Base-by-base conservation (phyloP, 1,140 invertebrate species). In the Argopecten irradians region DNA sequence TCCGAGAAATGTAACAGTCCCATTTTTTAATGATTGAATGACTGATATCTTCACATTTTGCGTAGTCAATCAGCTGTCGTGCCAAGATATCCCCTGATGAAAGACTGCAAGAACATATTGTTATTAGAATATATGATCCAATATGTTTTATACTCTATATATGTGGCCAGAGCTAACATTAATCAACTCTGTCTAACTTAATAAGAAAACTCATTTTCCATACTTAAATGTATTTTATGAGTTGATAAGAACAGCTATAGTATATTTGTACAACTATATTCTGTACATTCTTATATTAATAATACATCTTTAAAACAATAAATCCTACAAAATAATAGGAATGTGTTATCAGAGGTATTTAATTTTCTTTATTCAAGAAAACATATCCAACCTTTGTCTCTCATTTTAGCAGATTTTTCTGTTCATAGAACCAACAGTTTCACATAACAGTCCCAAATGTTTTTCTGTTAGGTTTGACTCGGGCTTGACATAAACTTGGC, bases 21-120 rank as follows among this genome's bases (percentile, higher is more conserved):
- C 11, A 84, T 86, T 55, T 90, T 91, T 16, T n/a, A n/a, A n/a
- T n/a, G n/a, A 89, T 87, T 14, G 92, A 90, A 39, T 88, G 91
- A 82, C 93, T 93, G 11, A 91, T 34, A 28, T 90, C 86, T 55
- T 92, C 92, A 32, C 35, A 87, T 33, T 93, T 91, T 43, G 90
- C 88, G 89, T 92, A 93, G 11, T 89, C 91, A 34, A 90, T 92
- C 55, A 93, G 85, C 28, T 91, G 86, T 82, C 91, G 91, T 43
- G 91, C 90, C 83, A 94, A 85, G 43, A 93, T 84, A 86, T 94
- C 93, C 84, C 93, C 93, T 94, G 82, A 88, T 82, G 22, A 55
- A 36, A 34, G 88, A 87, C 22, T 19, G 33, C 11, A 85, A 46
- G 43, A 9, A n/a, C 7, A 82, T 0, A 85, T n/a, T n/a, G n/a